Evolutionary conservation across 2,797 vertebrate genomes (phyloP), one percentile per base, ranked within the genome.

Genomic region (Pelobates cultripes): DNA sequence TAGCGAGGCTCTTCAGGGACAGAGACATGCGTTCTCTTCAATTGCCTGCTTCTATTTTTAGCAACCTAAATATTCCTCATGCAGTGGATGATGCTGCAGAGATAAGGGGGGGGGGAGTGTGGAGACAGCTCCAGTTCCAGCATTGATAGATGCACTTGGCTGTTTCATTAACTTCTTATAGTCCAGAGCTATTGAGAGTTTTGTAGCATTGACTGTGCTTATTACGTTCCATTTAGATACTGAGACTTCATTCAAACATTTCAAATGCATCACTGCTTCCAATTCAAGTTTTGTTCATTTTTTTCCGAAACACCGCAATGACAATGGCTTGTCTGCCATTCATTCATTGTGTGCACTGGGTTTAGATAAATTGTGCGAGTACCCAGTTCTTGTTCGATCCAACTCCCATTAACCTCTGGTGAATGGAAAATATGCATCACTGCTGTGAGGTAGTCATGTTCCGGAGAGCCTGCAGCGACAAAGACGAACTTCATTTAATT

Each of bases 11-110:
- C 42, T 71, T 71, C 77, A 67, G 82, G 72, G 76, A 75, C 45
- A 45, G 72, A 51, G 81, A 64, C 77, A 64, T 55, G 68, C 77
- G 53, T 76, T 84, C 77, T 84, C 73, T 77, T 78, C 67, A 81
- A 81, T 71, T 70, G 82, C 77, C 57, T 84, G 82, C 40, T 79
- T 84, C 82, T 84, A 84, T 84, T 75, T 79, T 70, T 84, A 84
- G 82, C 61, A 66, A n/a, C 82, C 77, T 84, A 84, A 84, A 84
- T 84, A 84, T 84, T 84, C 82, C 69, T 64, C 77, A 79, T 79
- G 82, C 77, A 79, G 77, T 77, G 78, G 75, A 77, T 67, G 47
- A 71, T 84, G 82, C 82, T 72, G 82, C 77, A 84, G 77, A 84
- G 47, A 51, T 5, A 10, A 51, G 10, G 47, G 47, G 47, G 10